Evolutionary conservation across 2,113 vertebrate genomes (phyloP).

Genomic region (Heteronetta atricapilla): DNA sequence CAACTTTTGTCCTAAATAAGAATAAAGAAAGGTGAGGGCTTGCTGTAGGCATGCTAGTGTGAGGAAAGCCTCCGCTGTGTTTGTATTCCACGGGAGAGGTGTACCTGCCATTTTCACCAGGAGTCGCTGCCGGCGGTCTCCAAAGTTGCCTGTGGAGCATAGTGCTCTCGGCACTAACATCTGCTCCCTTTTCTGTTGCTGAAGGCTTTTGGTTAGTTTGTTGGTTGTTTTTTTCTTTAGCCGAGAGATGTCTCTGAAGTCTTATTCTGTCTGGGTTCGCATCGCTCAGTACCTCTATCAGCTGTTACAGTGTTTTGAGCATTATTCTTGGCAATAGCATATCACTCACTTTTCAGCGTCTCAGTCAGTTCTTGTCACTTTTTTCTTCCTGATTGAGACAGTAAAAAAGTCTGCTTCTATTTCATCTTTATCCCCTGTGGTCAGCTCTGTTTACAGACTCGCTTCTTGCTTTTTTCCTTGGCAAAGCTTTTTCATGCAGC

Average conservation of each 20-base stretch:
- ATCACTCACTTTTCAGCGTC: conserved; percentile 39
- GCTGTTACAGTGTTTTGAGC: conserved; percentile 41
- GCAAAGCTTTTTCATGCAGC: background rate
- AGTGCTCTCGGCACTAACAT: background rate
- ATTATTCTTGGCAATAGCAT: conserved; percentile 53
- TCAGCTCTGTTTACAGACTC: conserved; percentile 51
- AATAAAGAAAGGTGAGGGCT: background rate
- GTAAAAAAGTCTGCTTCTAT: conserved; percentile 45
- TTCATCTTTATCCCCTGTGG: conserved; percentile 37
- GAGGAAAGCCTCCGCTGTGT: background rate
- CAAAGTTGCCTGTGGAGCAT: background rate
- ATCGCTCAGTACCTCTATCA: conserved; percentile 20
- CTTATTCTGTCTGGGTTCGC: background rate
- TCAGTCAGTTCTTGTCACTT: conserved; percentile 57
- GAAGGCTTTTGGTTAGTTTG: background rate
- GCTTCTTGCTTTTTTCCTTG: background rate
- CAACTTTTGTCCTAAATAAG: background rate
- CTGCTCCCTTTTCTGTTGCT: conserved; percentile 16
- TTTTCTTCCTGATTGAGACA: conserved; percentile 44
- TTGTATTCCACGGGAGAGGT: background rate
- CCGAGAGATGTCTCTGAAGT: conserved; percentile 42
- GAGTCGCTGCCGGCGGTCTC: background rate
- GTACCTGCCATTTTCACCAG: background rate
- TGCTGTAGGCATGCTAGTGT: background rate
- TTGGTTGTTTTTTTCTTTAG: conserved; percentile 36